phyloP scores from a whole-genome alignment of 1,140 invertebrate species.

The Panagrolaimus sp. region DNA sequence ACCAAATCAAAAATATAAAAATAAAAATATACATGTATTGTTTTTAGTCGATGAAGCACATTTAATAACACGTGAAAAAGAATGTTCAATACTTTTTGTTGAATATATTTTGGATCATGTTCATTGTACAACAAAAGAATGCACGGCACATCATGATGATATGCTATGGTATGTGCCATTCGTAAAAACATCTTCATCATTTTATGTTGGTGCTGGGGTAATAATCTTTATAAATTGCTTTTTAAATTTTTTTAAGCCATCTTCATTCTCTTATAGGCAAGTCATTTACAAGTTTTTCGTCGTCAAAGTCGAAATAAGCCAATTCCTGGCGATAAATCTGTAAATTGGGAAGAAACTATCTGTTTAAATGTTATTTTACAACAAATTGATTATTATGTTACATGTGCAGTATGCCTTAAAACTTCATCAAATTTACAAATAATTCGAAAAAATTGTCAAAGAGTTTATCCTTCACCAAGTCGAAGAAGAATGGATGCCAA shows the following conservation, averaged over 20 bases:
- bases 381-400: conserved; percentile 92
- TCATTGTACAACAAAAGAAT: conserved; percentile 42
- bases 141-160: conserved; percentile 49
- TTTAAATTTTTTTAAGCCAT: conserved; percentile 34
- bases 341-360: conserved; percentile 98
- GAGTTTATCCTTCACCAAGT: conserved; percentile 91
- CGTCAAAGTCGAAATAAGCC: conserved; percentile 92
- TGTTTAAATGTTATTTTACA: conserved; percentile 97
- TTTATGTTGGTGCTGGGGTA: conserved; percentile 28
- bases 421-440: conserved; percentile 92
- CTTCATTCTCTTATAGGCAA: conserved; percentile 20
- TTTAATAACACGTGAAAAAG: conserved; percentile 26
- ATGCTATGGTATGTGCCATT: conserved; percentile 52
- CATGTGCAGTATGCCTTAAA: conserved; percentile 90
- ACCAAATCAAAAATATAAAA: conserved; percentile 4
- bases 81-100: conserved; percentile 47
- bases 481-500: conserved; percentile 92
- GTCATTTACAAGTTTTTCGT: conserved; percentile 69
- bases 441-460: conserved; percentile 81
- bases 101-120: conserved; percentile 41
- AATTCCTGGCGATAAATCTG: conserved; percentile 78
- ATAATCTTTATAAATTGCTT: conserved; percentile 23
- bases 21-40: conserved; percentile 14
- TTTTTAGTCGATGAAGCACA: conserved; percentile 29
- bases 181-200: conserved; percentile 18